phyloP scores from a whole-genome alignment of 2,113 vertebrate genomes.

The Vidua chalybeata region DNA sequence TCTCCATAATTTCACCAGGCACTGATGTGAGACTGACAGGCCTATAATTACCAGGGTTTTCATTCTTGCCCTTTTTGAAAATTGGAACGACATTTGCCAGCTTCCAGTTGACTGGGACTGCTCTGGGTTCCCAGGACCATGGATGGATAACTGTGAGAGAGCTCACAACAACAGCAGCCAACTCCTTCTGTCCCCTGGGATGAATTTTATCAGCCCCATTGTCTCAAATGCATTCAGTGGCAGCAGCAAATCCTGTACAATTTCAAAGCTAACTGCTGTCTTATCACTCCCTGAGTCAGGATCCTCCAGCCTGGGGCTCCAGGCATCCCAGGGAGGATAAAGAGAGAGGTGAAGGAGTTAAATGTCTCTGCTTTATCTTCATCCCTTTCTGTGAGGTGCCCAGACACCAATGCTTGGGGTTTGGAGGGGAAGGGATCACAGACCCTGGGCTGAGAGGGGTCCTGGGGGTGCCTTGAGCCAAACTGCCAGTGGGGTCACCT shows the following conservation, averaged over 20 bases:
- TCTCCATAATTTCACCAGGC: background rate
- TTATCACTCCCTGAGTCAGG: background rate
- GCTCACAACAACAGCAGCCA: background rate
- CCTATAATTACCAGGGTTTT: background rate
- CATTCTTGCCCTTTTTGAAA: background rate
- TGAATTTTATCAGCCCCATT: no score
- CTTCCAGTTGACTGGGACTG: background rate
- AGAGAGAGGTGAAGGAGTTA: background rate
- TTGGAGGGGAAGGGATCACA: background rate
- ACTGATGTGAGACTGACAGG: background rate
- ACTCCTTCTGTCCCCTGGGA: background rate
- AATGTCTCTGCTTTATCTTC: background rate
- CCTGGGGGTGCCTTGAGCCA: background rate
- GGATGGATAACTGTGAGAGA: background rate
- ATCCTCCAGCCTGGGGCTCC: background rate
- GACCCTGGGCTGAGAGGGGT: fast-evolving
- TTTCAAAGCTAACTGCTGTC: background rate
- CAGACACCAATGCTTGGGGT: fast-evolving
- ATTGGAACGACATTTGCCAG: background rate
- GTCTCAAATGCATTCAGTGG: background rate
- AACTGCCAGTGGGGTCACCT: background rate
- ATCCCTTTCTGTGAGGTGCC: background rate
- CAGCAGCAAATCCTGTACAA: background rate
- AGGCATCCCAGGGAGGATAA: no score
- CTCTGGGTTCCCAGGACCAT: background rate